phyloP scores from a whole-genome alignment of 53 echinoderm and acorn worm species.

The Echinarachnius parma region DNA sequence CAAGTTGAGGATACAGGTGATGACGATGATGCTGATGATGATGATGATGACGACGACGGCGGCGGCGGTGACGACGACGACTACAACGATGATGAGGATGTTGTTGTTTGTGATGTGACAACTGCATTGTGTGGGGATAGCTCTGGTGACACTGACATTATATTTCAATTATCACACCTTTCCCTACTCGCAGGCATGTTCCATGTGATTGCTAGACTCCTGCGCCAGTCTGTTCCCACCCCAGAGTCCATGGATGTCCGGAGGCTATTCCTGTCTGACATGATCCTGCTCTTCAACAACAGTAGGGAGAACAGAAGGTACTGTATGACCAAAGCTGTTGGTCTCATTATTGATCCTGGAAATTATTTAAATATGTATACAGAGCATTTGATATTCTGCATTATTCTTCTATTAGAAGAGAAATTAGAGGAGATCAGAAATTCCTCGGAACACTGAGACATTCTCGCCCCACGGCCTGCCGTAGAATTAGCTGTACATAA shows the following conservation, averaged over 20 bases:
- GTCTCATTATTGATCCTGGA: no score
- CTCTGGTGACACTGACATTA: no score
- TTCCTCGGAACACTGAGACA: no score
- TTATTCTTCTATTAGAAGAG: no score
- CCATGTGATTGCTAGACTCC: constrained; percentile 86
- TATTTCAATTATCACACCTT: no score
- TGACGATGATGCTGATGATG: neutral
- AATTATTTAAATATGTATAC: no score
- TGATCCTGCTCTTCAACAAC: constrained; percentile 99
- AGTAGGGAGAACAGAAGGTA: constrained; percentile 99
- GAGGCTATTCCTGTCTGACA: constrained; percentile 90
- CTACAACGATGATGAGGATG: neutral
- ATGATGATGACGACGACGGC: neutral
- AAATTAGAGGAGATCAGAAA: no score
- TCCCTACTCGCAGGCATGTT: constrained; percentile 98
- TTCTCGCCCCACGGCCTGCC: no score
- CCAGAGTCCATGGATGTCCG: constrained; percentile 80
- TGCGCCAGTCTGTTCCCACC: constrained; percentile 86
- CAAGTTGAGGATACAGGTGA: neutral
- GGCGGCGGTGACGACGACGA: neutral
- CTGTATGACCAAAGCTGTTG: no score
- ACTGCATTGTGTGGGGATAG: no score
- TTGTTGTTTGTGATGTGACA: constrained; percentile 7
- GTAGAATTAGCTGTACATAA: no score
- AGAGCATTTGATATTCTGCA: no score